These are phyloP conservation scores for Lutjanus erythropterus DNA, from an alignment of 2,113 vertebrate species.

Conservation along the genomic window DNA sequence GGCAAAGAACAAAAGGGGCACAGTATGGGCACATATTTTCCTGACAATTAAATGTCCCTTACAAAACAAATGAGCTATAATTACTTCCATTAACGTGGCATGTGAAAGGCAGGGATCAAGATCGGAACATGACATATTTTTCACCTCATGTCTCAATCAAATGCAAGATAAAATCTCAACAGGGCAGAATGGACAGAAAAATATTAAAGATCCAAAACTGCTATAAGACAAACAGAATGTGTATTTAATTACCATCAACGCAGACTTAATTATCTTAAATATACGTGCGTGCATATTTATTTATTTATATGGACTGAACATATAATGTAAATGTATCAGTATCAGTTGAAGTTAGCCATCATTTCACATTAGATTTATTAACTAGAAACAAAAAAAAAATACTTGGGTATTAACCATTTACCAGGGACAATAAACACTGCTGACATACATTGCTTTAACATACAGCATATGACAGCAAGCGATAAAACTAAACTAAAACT, in stretches of 20 bases:
- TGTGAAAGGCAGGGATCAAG: slow-evolving; percentile 10
- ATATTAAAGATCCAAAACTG: background rate
- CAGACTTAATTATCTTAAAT: background rate
- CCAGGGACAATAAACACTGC: too few relatives aligned
- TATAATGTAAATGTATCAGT: too few relatives aligned
- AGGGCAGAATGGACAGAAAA: background rate
- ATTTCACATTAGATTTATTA: too few relatives aligned
- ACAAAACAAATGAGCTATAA: slow-evolving; percentile 11
- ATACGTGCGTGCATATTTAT: background rate
- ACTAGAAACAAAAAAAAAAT: too few relatives aligned
- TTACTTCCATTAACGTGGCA: slow-evolving; percentile 20
- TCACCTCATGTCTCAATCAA: too few relatives aligned
- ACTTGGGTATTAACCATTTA: too few relatives aligned
- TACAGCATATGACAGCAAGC: too few relatives aligned
- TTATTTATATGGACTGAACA: too few relatives aligned
- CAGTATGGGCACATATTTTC: slow-evolving; percentile 23
- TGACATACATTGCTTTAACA: too few relatives aligned
- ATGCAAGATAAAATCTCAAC: background rate
- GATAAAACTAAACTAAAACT: too few relatives aligned
- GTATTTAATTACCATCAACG: background rate
- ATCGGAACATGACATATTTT: background rate
- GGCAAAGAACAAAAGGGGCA: slow-evolving; percentile 10
- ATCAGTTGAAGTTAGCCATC: too few relatives aligned
- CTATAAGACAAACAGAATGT: background rate
- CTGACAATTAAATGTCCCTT: slow-evolving; percentile 24